Percentiles rank a stretch among this genome's conserved stretches.
phyloP scores from a whole-genome alignment of 2,888 invertebrate species.

The Galerucella calmariensis region DNA sequence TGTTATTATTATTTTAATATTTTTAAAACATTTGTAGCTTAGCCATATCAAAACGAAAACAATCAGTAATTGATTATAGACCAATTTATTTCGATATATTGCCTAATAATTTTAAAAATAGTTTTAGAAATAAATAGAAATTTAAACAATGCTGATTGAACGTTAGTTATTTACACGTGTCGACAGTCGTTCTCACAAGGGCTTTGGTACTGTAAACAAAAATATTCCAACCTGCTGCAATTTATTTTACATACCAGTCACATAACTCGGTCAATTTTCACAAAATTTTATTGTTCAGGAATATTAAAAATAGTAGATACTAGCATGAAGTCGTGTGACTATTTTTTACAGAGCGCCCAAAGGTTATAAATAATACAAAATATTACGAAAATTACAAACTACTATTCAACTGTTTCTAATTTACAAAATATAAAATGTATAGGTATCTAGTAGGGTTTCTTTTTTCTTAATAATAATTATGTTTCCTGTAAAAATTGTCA shows the following conservation, averaged over 20 bases:
- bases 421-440: too few relatives aligned
- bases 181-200: neutral
- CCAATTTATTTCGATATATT: neutral
- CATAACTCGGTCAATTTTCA: too few relatives aligned
- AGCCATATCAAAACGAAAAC: slow-evolving; percentile 19
- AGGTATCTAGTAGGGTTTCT: too few relatives aligned
- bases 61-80: slow-evolving; percentile 1
- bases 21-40: slow-evolving; percentile 16
- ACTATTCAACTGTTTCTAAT: too few relatives aligned
- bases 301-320: too few relatives aligned
- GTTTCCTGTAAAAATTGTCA: too few relatives aligned
- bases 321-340: too few relatives aligned
- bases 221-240: neutral
- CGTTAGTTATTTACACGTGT: slow-evolving; percentile 2
- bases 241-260: neutral
- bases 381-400: too few relatives aligned
- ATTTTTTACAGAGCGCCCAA: too few relatives aligned
- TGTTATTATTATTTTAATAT: slow-evolving; percentile 28
- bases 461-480: too few relatives aligned
- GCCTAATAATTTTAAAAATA: neutral
- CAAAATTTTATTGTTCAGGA: too few relatives aligned
- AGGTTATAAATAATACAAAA: too few relatives aligned
- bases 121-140: neutral
- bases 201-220: neutral
- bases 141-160: neutral